phyloP scores from a whole-genome alignment of 2,113 vertebrate genomes.

The Zapornia atra region DNA sequence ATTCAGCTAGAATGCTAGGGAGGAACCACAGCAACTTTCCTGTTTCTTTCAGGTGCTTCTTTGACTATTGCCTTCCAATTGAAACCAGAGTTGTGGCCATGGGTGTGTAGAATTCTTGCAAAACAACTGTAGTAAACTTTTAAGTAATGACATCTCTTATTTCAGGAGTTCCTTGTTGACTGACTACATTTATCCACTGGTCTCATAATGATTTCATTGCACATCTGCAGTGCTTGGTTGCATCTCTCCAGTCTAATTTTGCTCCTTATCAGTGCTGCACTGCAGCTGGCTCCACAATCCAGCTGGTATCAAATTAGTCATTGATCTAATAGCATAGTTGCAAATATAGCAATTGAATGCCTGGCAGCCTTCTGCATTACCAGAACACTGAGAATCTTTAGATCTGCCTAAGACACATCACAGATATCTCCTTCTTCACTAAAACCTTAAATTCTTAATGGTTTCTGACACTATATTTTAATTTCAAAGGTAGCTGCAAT shows the following conservation, averaged over 20 bases:
- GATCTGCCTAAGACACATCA: constrained; percentile 12
- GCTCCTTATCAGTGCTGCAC: constrained; percentile 55
- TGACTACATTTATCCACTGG: constrained; percentile 10
- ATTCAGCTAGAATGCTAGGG: neutral
- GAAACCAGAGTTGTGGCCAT: neutral
- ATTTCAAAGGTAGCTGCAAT: constrained; percentile 20
- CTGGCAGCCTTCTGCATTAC: constrained; percentile 20
- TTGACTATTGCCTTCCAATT: neutral
- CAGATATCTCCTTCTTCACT: neutral
- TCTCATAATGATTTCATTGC: constrained; percentile 46
- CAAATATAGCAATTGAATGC: constrained; percentile 67
- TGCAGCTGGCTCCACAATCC: constrained; percentile 66
- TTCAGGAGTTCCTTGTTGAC: constrained; percentile 16
- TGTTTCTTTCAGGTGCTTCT: neutral
- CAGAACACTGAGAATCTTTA: neutral
- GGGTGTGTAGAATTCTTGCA: neutral
- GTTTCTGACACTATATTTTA: neutral
- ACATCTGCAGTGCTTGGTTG: constrained; percentile 55
- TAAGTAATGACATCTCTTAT: neutral
- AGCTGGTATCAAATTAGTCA: constrained; percentile 69
- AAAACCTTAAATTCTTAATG: constrained; percentile 5
- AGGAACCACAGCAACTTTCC: neutral
- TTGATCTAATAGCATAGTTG: constrained; percentile 65
- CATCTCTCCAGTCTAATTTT: constrained; percentile 64
- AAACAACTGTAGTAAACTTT: neutral